These are phyloP conservation scores for Morone saxatilis DNA, from an alignment of 2,113 vertebrate genomes.

Conservation along the genomic window DNA sequence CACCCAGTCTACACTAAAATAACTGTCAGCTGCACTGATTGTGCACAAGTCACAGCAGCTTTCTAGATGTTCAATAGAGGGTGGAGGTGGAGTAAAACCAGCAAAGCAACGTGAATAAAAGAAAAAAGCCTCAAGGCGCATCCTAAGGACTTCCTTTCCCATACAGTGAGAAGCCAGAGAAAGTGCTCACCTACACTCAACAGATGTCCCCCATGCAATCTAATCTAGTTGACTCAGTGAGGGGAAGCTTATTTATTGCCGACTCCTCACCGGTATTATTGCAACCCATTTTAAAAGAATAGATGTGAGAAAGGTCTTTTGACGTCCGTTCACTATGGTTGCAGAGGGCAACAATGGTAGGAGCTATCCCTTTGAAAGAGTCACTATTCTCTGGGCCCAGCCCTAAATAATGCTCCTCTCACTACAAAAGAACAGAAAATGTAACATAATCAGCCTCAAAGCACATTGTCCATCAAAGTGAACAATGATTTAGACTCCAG, in stretches of 20 bases:
- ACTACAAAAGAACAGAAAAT: conserved; percentile 84
- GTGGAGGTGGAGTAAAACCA: conserved; percentile 57
- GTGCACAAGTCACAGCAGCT: conserved; percentile 43
- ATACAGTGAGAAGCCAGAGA: conserved; percentile 61
- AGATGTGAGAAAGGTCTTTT: conserved; percentile 78
- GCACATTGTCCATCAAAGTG: conserved; percentile 68
- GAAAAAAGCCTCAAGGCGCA: conserved; percentile 69
- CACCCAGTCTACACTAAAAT: conserved; percentile 37
- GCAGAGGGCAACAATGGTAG: conserved; percentile 80
- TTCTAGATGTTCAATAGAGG: conserved; percentile 61
- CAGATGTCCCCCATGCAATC: conserved; percentile 80
- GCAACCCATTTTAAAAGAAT: conserved; percentile 74
- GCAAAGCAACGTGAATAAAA: conserved; percentile 47
- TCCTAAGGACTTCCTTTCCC: conserved; percentile 73
- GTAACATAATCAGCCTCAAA: conserved; percentile 86
- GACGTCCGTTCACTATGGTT: conserved; percentile 80
- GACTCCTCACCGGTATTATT: conserved; percentile 74
- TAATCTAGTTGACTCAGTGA: conserved; percentile 72
- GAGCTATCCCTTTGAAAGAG: conserved; percentile 83
- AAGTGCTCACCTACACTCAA: conserved; percentile 72
- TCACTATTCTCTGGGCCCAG: conserved; percentile 80
- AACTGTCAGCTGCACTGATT: conserved; percentile 55
- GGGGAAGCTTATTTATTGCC: conserved; percentile 77
- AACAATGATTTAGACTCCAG: conserved; percentile 65
- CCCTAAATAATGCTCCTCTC: conserved; percentile 82